Percentiles rank a stretch among this genome's conserved stretches.
Conservation (phyloP, 2,888 invertebrate genomes). For the Romanomermis culicivorax region DNA sequence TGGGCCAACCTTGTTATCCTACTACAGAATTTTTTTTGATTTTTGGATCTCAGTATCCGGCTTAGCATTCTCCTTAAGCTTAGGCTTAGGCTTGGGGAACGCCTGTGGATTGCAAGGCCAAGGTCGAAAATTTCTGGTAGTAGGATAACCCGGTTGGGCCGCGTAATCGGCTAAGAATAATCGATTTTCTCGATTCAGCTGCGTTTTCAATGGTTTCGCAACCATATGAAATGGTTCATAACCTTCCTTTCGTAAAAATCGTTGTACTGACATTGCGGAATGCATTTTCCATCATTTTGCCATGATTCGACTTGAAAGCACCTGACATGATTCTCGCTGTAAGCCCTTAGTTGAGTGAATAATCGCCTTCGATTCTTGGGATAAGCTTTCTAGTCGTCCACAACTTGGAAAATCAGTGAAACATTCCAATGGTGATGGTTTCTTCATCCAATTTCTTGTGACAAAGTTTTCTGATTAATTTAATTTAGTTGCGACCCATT, state of each 20-base stretch:
- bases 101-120: too few relatives aligned
- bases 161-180: not conserved
- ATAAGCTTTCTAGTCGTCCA: not conserved
- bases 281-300: not conserved
- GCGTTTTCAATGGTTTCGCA: not conserved
- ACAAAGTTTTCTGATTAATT: not conserved
- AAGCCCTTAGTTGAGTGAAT: not conserved
- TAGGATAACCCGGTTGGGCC: not conserved
- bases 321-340: not conserved
- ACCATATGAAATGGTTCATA: not conserved
- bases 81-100: too few relatives aligned
- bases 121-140: not conserved
- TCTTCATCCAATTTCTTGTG: constrained; percentile 1
- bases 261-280: not conserved
- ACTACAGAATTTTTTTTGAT: too few relatives aligned
- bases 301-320: not conserved
- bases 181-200: not conserved
- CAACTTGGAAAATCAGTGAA: not conserved
- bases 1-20: too few relatives aligned
- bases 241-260: not conserved
- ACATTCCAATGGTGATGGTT: constrained; percentile 2
- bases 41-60: too few relatives aligned
- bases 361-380: not conserved
- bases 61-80: too few relatives aligned
- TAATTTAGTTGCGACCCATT: not conserved